phyloP scores from a whole-genome alignment of 2,797 vertebrate species.

The Toxotes lorentzi region DNA sequence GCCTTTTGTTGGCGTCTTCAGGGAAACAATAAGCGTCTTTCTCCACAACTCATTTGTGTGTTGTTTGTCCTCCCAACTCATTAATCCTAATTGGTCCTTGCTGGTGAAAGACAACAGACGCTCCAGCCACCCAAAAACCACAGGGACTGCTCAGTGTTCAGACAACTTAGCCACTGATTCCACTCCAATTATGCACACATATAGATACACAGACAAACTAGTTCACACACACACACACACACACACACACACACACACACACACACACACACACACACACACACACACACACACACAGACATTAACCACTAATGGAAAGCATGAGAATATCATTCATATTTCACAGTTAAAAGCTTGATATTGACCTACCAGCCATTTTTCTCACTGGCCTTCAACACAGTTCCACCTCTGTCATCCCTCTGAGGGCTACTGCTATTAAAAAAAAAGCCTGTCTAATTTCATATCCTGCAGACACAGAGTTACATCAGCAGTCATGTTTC shows the following conservation, averaged over 20 bases:
- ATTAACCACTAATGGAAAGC: slow-evolving; percentile 5
- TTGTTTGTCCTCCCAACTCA: slow-evolving; percentile 45
- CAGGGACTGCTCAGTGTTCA: slow-evolving; percentile 35
- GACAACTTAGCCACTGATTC: slow-evolving; percentile 19
- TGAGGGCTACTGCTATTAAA: too few relatives aligned
- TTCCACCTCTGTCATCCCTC: neutral
- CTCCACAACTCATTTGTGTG: slow-evolving; percentile 21
- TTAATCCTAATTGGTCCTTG: slow-evolving; percentile 56
- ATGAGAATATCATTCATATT: slow-evolving; percentile 1
- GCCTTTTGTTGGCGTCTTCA: slow-evolving; percentile 28
- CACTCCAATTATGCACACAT: slow-evolving; percentile 26
- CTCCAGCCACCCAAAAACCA: slow-evolving; percentile 16
- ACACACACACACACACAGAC: neutral
- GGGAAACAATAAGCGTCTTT: slow-evolving; percentile 44
- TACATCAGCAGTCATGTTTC: neutral
- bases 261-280: too few relatives aligned
- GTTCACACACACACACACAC: slow-evolving; percentile 10
- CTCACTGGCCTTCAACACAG: neutral
- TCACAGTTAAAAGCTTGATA: slow-evolving; percentile 1
- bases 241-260: neutral
- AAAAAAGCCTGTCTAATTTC: too few relatives aligned
- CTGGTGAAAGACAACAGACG: slow-evolving; percentile 29
- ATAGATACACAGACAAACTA: slow-evolving; percentile 10
- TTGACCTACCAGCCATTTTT: neutral
- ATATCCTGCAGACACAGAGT: too few relatives aligned